These are phyloP conservation scores for Diaphora mendica DNA, from an alignment of 2,888 invertebrate genomes.

Conservation along the genomic window DNA sequence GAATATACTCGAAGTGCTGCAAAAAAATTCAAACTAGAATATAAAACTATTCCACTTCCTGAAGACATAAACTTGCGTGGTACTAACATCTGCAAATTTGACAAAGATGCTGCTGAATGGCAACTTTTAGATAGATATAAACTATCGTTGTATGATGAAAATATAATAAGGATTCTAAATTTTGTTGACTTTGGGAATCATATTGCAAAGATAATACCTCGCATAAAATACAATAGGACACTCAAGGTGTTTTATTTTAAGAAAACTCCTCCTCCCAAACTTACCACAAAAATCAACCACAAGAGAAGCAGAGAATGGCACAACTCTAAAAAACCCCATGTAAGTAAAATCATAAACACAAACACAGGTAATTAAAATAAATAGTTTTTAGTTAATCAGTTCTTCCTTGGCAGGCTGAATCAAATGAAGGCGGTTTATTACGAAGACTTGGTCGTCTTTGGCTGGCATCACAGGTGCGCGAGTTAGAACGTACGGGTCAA, in stretches of 20 bases:
- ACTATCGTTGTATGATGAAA: constrained; percentile 89
- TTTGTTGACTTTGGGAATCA: constrained; percentile 93
- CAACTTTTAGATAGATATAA: constrained; percentile 84
- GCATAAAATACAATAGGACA: constrained; percentile 88
- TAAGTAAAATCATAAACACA: constrained; percentile 52
- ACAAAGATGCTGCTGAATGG: constrained; percentile 91
- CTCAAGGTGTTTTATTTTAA: constrained; percentile 81
- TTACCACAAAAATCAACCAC: constrained; percentile 74
- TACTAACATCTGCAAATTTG: constrained; percentile 88
- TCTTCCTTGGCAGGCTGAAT: constrained; percentile 53
- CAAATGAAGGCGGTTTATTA: constrained; percentile 87
- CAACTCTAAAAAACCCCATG: constrained; percentile 75
- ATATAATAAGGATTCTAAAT: constrained; percentile 91
- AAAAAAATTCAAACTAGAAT: constrained; percentile 86
- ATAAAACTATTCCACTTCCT: constrained; percentile 89
- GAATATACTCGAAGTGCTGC: constrained; percentile 69
- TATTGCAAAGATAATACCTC: constrained; percentile 88
- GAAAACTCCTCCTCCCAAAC: constrained; percentile 67
- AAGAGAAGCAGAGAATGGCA: constrained; percentile 81
- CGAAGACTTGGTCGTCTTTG: constrained; percentile 95
- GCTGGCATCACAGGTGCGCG: constrained; percentile 95
- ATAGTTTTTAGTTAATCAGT: neutral
- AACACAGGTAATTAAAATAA: neutral
- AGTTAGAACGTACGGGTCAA: constrained; percentile 91
- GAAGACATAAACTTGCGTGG: constrained; percentile 92